A percentile compares a stretch with the other conserved stretches of the same genome.
These are phyloP conservation scores for Ibycter americanus DNA, from an alignment of 2,797 vertebrate genomes.

Conservation along the genomic window DNA sequence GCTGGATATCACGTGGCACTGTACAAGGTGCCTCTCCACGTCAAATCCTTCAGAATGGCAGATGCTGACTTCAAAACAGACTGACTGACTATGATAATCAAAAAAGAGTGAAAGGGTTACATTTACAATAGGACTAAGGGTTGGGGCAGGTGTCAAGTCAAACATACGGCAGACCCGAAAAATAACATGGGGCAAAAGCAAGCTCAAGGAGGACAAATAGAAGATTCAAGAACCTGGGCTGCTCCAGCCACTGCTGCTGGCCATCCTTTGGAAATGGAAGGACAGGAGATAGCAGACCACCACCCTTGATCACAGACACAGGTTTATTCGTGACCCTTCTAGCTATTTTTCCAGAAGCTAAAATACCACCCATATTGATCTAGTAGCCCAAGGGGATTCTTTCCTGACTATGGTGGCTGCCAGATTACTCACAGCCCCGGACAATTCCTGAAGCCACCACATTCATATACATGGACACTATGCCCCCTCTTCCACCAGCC, in stretches of 20 bases:
- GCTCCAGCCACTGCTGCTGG: not conserved
- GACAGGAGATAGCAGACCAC: not conserved
- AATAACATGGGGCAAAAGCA: not conserved
- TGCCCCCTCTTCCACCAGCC: not conserved
- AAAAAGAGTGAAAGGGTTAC: not conserved
- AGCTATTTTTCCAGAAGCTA: not conserved
- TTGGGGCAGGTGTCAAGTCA: not conserved
- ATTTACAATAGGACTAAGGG: not conserved
- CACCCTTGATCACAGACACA: not conserved
- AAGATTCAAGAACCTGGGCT: not conserved
- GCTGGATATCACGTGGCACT: not conserved
- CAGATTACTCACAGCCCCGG: not conserved
- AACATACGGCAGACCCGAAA: not conserved
- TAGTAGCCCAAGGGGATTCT: not conserved
- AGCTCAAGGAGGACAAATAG: not conserved
- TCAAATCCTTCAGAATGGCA: not conserved
- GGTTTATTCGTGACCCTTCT: not conserved
- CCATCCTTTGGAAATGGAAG: not conserved
- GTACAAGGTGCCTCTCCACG: rapidly evolving
- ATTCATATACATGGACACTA: not conserved
- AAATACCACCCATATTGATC: not conserved
- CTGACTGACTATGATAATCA: not conserved
- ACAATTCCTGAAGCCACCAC: not conserved
- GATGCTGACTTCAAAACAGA: not conserved
- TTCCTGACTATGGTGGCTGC: not conserved